Percentiles rank a stretch among this genome's conserved stretches.
Conservation (phyloP, 2,888 invertebrate species). For the Scaptodrosophila latifasciaeformis region DNA sequence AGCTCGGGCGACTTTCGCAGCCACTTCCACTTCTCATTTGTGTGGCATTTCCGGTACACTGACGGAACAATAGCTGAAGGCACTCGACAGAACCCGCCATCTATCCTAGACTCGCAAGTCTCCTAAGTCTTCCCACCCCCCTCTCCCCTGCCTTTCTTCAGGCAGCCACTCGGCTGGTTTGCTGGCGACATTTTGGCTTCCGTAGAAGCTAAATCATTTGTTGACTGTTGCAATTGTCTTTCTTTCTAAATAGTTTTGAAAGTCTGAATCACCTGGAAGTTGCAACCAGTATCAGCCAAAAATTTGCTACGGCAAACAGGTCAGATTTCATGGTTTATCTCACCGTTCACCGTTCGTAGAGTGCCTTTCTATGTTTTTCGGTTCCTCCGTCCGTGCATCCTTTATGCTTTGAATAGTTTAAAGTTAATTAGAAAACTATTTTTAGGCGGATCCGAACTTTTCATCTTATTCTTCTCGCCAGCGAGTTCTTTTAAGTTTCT, state of each 20-base stretch:
- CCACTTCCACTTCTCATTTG: slow-evolving; percentile 59
- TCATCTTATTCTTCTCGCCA: slow-evolving; percentile 40
- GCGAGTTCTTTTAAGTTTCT: too few relatives aligned
- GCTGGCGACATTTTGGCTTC: slow-evolving; percentile 65
- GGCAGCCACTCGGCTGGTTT: slow-evolving; percentile 49
- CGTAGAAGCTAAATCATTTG: slow-evolving; percentile 62
- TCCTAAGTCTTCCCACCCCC: slow-evolving; percentile 23
- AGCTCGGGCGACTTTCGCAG: slow-evolving; percentile 60
- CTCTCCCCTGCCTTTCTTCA: neutral
- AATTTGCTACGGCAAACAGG: slow-evolving; percentile 61
- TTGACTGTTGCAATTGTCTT: slow-evolving; percentile 57
- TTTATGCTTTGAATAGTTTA: slow-evolving; percentile 51
- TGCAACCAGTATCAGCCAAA: slow-evolving; percentile 44
- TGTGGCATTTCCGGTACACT: slow-evolving; percentile 65
- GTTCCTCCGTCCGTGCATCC: slow-evolving; percentile 6
- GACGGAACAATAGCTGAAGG: slow-evolving; percentile 48
- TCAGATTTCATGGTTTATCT: slow-evolving; percentile 66
- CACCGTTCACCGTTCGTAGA: slow-evolving; percentile 23
- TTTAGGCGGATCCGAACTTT: slow-evolving; percentile 49
- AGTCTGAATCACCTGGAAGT: slow-evolving; percentile 18
- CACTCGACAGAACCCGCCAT: slow-evolving; percentile 9
- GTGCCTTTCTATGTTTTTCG: slow-evolving; percentile 10
- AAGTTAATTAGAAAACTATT: slow-evolving; percentile 66
- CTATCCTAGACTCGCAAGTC: too few relatives aligned
- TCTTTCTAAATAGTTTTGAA: slow-evolving; percentile 58